Base-by-base conservation (phyloP, 2,797 vertebrate genomes). In the Ptychadena robeensis region DNA sequence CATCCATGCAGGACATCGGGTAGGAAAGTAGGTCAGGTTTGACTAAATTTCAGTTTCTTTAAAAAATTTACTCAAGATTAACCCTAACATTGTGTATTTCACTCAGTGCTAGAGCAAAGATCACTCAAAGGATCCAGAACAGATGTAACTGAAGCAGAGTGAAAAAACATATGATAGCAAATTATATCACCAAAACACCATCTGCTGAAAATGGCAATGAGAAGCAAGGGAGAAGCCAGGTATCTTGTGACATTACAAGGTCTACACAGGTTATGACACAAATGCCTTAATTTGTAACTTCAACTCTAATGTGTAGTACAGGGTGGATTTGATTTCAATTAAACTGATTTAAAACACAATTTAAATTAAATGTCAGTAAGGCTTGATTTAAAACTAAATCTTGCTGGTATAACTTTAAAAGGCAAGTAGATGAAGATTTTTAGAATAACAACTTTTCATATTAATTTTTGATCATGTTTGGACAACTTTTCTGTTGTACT, bases 11-110 rank as follows among this genome's bases (percentile, higher is more conserved):
- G 22, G 35, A 44, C 1, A 44, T 14, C 10, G n/a, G n/a, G n/a
- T n/a, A 72, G 72, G 85, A 71, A 83, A 85, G 32, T 18, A 85
- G 74, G 67, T 76, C 80, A 89, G 75, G 34, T 67, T 71, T 40
- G 88, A 85, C 0, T 0, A 57, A 67, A 86, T 40, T 73, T 22
- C n/a, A 30, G 1, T 35, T 85, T 80, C 28, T 48, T 37, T 32
- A 15, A 18, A n/a, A 87, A 69, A 79, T n/a, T 31, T 65, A 68
- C 76, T 57, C 69, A 57, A 25, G 63, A 78, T 14, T 25, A 78
- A 68, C 7, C 38, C 64, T 35, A 28, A 69, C 32, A 31, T 53
- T 10, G 69, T 67, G 9, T 27, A 25, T 40, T 37, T n/a, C 14
- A 35, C 53, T 68, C 15, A 18, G 4, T 57, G 27, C 30, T 34